phyloP scores from a whole-genome alignment of 1,140 invertebrate species.

The Charaxes varanes region DNA sequence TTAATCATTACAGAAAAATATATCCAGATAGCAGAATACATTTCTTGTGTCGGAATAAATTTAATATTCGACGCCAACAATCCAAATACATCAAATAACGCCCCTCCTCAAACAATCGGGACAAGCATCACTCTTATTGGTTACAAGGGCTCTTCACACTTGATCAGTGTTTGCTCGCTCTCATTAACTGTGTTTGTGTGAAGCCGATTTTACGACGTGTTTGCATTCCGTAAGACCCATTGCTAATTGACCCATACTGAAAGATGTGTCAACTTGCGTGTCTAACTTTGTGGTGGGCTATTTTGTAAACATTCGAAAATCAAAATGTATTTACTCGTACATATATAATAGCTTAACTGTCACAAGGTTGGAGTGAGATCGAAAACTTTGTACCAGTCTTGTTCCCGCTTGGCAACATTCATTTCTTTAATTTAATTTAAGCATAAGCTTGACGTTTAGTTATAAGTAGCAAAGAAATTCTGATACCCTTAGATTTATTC shows the following conservation, averaged over 20 bases:
- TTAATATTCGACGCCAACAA: slow-evolving; percentile 14
- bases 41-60: too few species aligned
- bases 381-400: background rate
- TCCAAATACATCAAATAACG: slow-evolving; percentile 52
- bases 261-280: background rate
- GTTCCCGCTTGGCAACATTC: too few species aligned
- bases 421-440: too few species aligned
- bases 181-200: slow-evolving; percentile 65
- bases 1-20: too few species aligned
- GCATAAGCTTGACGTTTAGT: too few species aligned
- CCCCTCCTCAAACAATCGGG: slow-evolving; percentile 49
- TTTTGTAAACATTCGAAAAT: too few species aligned
- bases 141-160: slow-evolving; percentile 41
- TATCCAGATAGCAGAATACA: too few species aligned
- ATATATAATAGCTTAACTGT: too few species aligned
- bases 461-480: too few species aligned
- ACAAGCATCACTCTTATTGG: slow-evolving; percentile 49
- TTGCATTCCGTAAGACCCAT: slow-evolving; percentile 41
- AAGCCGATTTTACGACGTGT: slow-evolving; percentile 64
- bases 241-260: slow-evolving; percentile 53
- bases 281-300: background rate
- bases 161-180: slow-evolving; percentile 45
- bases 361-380: too few species aligned
- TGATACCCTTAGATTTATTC: too few species aligned
- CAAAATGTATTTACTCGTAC: too few species aligned